Conservation (phyloP, 2,888 invertebrate genomes). For the Prostheceraeus crozeri region DNA sequence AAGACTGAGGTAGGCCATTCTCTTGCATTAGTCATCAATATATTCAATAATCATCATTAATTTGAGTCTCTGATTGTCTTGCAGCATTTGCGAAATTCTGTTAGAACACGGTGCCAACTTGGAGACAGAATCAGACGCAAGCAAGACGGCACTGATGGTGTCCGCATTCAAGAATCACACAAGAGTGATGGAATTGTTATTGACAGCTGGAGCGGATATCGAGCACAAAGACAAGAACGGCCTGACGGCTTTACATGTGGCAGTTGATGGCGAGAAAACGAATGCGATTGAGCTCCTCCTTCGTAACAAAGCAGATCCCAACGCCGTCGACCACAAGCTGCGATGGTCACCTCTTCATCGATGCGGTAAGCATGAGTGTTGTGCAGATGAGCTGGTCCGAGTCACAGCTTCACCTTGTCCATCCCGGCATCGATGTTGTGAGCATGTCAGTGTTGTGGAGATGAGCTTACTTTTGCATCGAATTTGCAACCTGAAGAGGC, state of each 20-base stretch:
- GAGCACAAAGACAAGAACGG: slow-evolving; percentile 28
- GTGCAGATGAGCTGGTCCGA: too few relatives aligned
- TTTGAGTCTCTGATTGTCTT: too few relatives aligned
- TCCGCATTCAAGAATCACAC: slow-evolving; percentile 33
- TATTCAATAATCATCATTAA: too few relatives aligned
- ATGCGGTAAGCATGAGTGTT: too few relatives aligned
- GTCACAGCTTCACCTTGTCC: too few relatives aligned
- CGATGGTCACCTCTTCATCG: slow-evolving; percentile 30
- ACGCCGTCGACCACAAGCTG: slow-evolving; percentile 23
- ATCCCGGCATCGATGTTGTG: too few relatives aligned
- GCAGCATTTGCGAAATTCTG: too few relatives aligned
- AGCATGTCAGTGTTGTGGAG: too few relatives aligned
- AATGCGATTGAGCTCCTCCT: slow-evolving; percentile 16
- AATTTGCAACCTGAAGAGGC: too few relatives aligned
- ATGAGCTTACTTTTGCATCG: too few relatives aligned
- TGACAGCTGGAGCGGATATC: slow-evolving; percentile 20
- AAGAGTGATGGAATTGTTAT: slow-evolving; percentile 25
- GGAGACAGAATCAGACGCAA: slow-evolving; percentile 27
- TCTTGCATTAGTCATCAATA: too few relatives aligned
- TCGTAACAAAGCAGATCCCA: slow-evolving; percentile 21
- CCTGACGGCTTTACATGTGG: slow-evolving; percentile 27
- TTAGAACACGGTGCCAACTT: slow-evolving; percentile 27
- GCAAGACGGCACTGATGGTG: slow-evolving; percentile 32
- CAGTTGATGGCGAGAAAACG: slow-evolving; percentile 29
- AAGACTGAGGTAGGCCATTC: too few relatives aligned